Evolutionary conservation across 2,113 vertebrate species (phyloP), one percentile per base, ranked within the genome.

Genomic region (Calonectris borealis): DNA sequence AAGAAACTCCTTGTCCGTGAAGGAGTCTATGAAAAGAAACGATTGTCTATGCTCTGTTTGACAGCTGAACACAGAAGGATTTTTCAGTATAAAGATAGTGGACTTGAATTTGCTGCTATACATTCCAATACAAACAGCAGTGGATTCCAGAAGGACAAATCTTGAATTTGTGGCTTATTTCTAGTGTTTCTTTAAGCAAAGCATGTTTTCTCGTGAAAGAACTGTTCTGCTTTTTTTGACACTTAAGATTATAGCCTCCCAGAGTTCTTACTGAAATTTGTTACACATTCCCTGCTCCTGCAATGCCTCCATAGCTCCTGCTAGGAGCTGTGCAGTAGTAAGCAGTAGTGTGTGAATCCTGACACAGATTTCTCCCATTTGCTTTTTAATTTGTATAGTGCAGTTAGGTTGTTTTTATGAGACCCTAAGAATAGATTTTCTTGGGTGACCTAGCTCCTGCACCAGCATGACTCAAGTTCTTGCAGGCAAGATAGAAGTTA

Each of bases 401-500:
- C 60, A 82, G 70, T 44, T 80, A 40, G 26, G 66, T 68, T 78
- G 64, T 70, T 94, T 94, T 95, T 83, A 78, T 31, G 60, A 92
- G 93, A 64, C 88, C 77, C 94, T 93, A 73, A 72, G 93, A 96
- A 86, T 73, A 95, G 83, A 58, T 69, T 76, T 94, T 52, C 49
- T 64, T 27, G 90, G 82, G 89, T 91, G 88, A 96, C 88, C 82
- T 57, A 58, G 88, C 92, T 96, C 52, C 96, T 75, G 88, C 76
- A 79, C 6, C 76, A 75, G 93, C 78, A 9, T 90, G 95, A 90
- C 88, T 94, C 88, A 91, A 85, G 82, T 90, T 86, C 60, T 95
- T 69, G 80, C 83, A 93, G 90, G 89, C 90, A 94, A 85, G 92
- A 65, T 1, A 88, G 90, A 87, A 40, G 83, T 94, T 93, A 88